Evolutionary conservation across 2,113 vertebrate genomes (phyloP).

Genomic region (Oceanites oceanicus): DNA sequence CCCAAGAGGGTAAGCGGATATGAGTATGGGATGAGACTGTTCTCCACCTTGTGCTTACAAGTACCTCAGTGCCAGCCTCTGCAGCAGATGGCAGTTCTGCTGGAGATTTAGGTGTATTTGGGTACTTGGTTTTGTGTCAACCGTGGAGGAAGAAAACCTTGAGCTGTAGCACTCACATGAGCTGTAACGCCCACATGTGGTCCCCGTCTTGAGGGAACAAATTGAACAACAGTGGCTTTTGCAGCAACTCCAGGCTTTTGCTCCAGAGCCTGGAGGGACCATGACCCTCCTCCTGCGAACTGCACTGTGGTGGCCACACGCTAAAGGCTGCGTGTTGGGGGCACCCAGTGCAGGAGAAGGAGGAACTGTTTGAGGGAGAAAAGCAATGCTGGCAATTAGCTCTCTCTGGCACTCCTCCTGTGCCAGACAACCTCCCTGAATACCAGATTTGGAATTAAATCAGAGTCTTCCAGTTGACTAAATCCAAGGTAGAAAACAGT

Average conservation of each 20-base stretch:
- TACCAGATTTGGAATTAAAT: background rate
- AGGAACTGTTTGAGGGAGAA: background rate
- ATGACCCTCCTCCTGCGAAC: background rate
- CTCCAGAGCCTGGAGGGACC: background rate
- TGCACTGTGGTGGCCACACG: background rate
- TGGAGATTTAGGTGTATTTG: background rate
- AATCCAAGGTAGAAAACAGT: background rate
- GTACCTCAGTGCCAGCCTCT: background rate
- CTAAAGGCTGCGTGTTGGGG: background rate
- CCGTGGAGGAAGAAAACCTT: background rate
- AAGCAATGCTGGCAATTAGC: background rate
- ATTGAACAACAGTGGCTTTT: background rate
- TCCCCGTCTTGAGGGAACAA: background rate
- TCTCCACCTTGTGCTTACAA: background rate
- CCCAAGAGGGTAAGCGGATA: background rate
- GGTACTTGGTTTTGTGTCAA: background rate
- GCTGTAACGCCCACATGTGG: background rate
- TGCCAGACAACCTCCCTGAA: background rate
- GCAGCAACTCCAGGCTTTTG: background rate
- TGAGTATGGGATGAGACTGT: background rate
- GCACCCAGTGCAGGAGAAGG: background rate
- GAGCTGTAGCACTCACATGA: background rate
- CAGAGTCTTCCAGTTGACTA: background rate
- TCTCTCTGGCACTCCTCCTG: background rate
- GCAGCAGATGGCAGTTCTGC: background rate